Percentiles rank a stretch among this genome's conserved stretches.
Conservation (phyloP, 2,888 invertebrate species). For the Anagyrus pseudococci region DNA sequence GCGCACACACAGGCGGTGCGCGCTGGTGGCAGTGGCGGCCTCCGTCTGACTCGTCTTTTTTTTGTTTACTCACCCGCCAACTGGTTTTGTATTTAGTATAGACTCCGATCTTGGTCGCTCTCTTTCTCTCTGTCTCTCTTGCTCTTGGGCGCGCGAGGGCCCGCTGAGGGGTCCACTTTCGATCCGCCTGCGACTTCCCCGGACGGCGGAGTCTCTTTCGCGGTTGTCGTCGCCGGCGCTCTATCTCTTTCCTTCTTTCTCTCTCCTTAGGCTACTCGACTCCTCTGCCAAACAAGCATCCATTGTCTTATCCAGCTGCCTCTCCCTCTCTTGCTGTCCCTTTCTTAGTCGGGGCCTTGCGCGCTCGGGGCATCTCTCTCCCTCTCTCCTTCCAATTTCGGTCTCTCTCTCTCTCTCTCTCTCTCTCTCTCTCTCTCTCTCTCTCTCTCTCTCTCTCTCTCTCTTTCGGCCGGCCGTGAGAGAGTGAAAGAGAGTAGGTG, state of each 20-base stretch:
- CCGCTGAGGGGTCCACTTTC: slow-evolving; percentile 23
- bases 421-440: background rate
- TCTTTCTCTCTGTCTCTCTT: slow-evolving; percentile 41
- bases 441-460: background rate
- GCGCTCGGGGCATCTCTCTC: background rate
- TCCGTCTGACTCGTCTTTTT: slow-evolving; percentile 56
- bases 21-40: slow-evolving; percentile 37
- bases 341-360: background rate
- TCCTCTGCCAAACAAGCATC: slow-evolving; percentile 31
- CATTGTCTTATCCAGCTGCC: slow-evolving; percentile 38
- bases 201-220: background rate
- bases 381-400: slow-evolving; percentile 3
- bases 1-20: background rate
- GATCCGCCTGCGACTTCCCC: background rate
- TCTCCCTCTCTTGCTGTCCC: slow-evolving; percentile 24
- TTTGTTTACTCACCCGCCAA: slow-evolving; percentile 62
- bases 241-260: slow-evolving; percentile 32
- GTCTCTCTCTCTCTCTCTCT: background rate
- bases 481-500: slow-evolving; percentile 40
- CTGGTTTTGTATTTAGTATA: slow-evolving; percentile 59
- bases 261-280: background rate
- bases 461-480: slow-evolving; percentile 30
- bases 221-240: slow-evolving; percentile 24
- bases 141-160: slow-evolving; percentile 23
- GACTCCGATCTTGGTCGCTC: slow-evolving; percentile 41